A percentile compares a stretch with the other conserved stretches of the same genome.
These are phyloP conservation scores for Ectemnius cavifrons DNA, from an alignment of 2,888 invertebrate species.

Conservation along the genomic window DNA sequence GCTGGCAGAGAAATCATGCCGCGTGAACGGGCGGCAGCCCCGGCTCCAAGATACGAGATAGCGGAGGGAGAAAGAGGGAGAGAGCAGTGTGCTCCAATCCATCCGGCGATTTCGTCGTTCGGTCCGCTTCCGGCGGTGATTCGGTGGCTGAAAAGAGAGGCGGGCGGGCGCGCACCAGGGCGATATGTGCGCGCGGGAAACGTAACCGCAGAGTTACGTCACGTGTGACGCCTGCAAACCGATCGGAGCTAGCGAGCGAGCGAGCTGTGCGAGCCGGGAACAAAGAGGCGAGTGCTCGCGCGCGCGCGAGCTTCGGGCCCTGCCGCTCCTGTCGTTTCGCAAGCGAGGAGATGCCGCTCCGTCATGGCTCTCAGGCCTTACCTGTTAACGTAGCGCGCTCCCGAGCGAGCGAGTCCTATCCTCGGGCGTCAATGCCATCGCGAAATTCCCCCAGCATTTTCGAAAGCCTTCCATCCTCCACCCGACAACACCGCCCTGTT, in stretches of 20 bases:
- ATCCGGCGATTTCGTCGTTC: slow-evolving; percentile 56
- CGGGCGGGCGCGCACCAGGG: slow-evolving; percentile 28
- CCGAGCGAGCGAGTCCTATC: not conserved
- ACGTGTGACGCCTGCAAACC: slow-evolving; percentile 55
- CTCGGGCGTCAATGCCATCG: too few species aligned
- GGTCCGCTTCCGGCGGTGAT: slow-evolving; percentile 52
- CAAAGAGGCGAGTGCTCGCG: slow-evolving; percentile 49
- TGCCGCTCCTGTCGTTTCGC: slow-evolving; percentile 50
- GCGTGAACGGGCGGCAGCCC: slow-evolving; percentile 35
- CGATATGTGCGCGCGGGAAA: slow-evolving; percentile 54
- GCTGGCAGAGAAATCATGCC: slow-evolving; percentile 44
- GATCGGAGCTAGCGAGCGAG: slow-evolving; percentile 29
- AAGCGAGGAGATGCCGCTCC: slow-evolving; percentile 4
- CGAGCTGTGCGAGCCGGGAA: slow-evolving; percentile 48
- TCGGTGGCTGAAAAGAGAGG: slow-evolving; percentile 23
- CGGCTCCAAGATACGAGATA: slow-evolving; percentile 18
- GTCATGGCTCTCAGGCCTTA: not conserved
- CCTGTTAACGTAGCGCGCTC: not conserved
- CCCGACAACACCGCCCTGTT: too few species aligned
- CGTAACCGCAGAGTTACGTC: slow-evolving; percentile 62
- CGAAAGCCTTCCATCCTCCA: too few species aligned
- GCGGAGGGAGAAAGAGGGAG: not conserved
- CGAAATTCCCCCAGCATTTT: too few species aligned
- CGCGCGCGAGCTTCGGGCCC: slow-evolving; percentile 44
- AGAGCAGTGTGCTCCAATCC: slow-evolving; percentile 27